Evolutionary conservation across 2,113 vertebrate species (phyloP).

Genomic region (Coreoperca whiteheadi): DNA sequence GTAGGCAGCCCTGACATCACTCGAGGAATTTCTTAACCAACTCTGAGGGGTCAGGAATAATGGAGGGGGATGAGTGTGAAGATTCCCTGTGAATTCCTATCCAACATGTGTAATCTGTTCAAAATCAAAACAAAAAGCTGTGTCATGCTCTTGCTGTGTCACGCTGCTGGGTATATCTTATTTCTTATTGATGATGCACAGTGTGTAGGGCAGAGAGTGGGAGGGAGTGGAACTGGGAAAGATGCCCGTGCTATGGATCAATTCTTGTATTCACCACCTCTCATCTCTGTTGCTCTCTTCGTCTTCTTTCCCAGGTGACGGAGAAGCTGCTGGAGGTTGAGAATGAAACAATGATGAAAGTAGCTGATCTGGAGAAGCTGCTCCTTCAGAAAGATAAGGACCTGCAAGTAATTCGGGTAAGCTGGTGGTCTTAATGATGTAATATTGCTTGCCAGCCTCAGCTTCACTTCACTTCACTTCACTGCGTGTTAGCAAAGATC

Average conservation of each 20-base stretch:
- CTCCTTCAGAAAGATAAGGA: slow-evolving; percentile 95
- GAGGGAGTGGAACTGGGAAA: slow-evolving; percentile 57
- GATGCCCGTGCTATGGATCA: slow-evolving; percentile 51
- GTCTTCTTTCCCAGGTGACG: slow-evolving; percentile 84
- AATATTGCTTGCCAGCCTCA: not conserved
- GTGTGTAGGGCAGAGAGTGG: slow-evolving; percentile 28
- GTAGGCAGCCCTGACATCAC: slow-evolving; percentile 75
- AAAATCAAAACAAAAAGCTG: slow-evolving; percentile 66
- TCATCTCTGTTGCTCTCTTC: slow-evolving; percentile 27
- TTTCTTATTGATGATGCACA: slow-evolving; percentile 72
- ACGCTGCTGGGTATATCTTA: slow-evolving; percentile 58
- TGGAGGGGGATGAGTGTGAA: slow-evolving; percentile 67
- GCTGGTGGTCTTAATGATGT: not conserved
- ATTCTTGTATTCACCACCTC: slow-evolving; percentile 36
- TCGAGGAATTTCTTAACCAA: slow-evolving; percentile 78
- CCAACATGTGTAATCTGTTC: slow-evolving; percentile 49
- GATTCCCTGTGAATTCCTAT: slow-evolving; percentile 71
- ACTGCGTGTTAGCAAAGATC: slow-evolving; percentile 31
- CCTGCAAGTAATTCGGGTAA: slow-evolving; percentile 89
- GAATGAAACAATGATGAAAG: slow-evolving; percentile 98
- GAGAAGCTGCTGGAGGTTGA: slow-evolving; percentile 97
- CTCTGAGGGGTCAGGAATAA: slow-evolving; percentile 69
- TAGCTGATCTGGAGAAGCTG: slow-evolving; percentile 95
- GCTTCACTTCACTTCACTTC: slow-evolving; percentile 37
- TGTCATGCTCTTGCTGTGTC: slow-evolving; percentile 71